These are phyloP conservation scores for Drosophila equinoxialis DNA, from an alignment of 1,140 invertebrate species.

Conservation along the genomic window DNA sequence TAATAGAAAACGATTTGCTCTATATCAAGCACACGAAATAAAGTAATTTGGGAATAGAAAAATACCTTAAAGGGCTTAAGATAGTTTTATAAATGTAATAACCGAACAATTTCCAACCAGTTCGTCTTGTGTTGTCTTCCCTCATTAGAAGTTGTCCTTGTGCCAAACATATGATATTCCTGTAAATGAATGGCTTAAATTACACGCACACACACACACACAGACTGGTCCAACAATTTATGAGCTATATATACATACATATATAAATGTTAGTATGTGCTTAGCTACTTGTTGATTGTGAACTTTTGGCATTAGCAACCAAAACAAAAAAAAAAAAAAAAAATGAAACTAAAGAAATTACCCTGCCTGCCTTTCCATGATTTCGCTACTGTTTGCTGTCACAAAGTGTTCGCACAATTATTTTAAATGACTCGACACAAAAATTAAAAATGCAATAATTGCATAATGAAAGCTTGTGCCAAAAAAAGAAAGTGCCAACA, in stretches of 20 bases:
- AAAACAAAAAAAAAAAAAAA: conserved; percentile 14
- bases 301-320: conserved; percentile 24
- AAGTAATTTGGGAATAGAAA: too few relatives aligned
- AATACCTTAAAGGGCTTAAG: too few relatives aligned
- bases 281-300: conserved; percentile 62
- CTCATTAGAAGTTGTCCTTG: not conserved
- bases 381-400: conserved; percentile 34
- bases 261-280: conserved; percentile 3
- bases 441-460: conserved; percentile 77
- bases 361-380: not conserved
- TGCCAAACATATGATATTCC: conserved; percentile 21
- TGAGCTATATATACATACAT: not conserved
- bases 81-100: too few relatives aligned
- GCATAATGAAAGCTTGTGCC: conserved; percentile 66
- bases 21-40: too few relatives aligned
- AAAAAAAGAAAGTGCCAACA: conserved; percentile 50
- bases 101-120: not conserved
- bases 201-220: not conserved
- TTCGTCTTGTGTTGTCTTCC: not conserved
- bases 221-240: conserved; percentile 1
- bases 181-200: conserved; percentile 11
- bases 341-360: not conserved
- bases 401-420: conserved; percentile 68
- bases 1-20: too few relatives aligned
- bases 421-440: conserved; percentile 75